These are phyloP conservation scores for Athripsodes cinereus DNA, from an alignment of 2,888 invertebrate genomes.

Conservation along the genomic window DNA sequence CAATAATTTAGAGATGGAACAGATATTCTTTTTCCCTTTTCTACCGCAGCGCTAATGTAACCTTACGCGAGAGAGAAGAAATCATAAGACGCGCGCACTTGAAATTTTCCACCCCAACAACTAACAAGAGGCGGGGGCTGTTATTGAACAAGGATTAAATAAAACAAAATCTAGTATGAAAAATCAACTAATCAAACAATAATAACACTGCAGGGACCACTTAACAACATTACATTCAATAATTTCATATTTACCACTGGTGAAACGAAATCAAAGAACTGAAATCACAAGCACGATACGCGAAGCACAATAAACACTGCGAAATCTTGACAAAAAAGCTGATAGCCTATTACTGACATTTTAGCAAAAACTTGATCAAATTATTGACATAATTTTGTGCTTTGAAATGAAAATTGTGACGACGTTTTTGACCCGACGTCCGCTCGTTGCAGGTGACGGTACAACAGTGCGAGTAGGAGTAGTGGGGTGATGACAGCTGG, in stretches of 20 bases:
- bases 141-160: constrained; percentile 21
- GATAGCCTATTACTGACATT: neutral
- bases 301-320: neutral
- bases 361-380: neutral
- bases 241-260: constrained; percentile 6
- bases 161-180: constrained; percentile 10
- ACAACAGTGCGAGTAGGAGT: constrained; percentile 28
- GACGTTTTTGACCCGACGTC: constrained; percentile 29
- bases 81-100: constrained; percentile 24
- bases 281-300: neutral
- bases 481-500: constrained; percentile 37
- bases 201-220: neutral
- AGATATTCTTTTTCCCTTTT: constrained; percentile 18
- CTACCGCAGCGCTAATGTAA: neutral
- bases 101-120: constrained; percentile 22
- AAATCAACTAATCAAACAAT: neutral
- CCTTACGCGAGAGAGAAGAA: constrained; percentile 15
- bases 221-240: neutral
- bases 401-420: no score
- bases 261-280: neutral
- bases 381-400: neutral
- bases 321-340: neutral
- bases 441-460: constrained; percentile 46
- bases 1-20: constrained; percentile 1
- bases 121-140: constrained; percentile 23